Evolutionary conservation across 2,888 invertebrate genomes (phyloP).

Genomic region (Nezara viridula): DNA sequence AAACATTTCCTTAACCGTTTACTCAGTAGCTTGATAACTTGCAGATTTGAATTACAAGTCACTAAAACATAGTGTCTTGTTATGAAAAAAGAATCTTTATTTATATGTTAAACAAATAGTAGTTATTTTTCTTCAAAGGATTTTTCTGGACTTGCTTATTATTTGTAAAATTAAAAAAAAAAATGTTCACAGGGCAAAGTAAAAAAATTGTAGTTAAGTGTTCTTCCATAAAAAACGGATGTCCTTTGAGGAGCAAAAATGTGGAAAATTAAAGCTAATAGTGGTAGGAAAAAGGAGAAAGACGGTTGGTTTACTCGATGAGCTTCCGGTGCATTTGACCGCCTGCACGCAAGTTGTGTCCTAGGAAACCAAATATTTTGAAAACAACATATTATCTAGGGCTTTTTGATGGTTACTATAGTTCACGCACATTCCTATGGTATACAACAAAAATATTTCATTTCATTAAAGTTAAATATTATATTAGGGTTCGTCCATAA

Average conservation of each 20-base stretch:
- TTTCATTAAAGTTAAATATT: too few species aligned
- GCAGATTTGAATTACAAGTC: background rate
- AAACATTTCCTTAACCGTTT: background rate
- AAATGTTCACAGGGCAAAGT: background rate
- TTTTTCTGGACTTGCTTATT: background rate
- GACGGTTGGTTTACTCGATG: conserved; percentile 18
- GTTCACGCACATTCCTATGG: too few species aligned
- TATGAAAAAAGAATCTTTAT: background rate
- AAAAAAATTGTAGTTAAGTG: background rate
- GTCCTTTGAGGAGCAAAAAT: conserved; percentile 21
- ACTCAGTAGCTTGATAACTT: background rate
- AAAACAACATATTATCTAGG: background rate
- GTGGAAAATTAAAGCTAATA: conserved; percentile 31
- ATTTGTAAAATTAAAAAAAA: background rate
- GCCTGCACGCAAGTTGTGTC: conserved; percentile 4
- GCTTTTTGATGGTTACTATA: background rate
- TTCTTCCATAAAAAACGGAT: background rate
- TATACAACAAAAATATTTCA: too few species aligned
- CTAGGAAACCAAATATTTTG: background rate
- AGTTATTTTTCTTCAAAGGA: background rate
- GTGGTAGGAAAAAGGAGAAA: background rate
- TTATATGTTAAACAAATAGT: background rate
- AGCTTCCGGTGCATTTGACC: conserved; percentile 30
- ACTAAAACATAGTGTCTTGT: background rate
- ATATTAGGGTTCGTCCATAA: too few species aligned